Evolutionary conservation across 2,888 invertebrate species (phyloP), one percentile per base, ranked within the genome.

Genomic region (Spodoptera littoralis): DNA sequence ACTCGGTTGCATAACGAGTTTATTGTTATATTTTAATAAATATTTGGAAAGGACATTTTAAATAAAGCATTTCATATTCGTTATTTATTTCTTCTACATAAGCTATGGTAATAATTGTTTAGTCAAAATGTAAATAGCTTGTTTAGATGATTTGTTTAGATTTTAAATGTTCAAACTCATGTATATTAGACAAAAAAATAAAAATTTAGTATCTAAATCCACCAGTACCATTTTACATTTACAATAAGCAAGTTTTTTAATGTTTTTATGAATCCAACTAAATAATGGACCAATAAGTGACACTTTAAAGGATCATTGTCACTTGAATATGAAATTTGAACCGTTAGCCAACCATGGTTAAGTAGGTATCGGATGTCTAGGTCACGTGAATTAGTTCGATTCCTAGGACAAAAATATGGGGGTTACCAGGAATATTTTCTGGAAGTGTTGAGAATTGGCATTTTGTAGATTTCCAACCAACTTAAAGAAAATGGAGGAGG

Each of bases 61-160:
- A 91, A 90, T 90, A 82, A 88, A 92, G 93, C 92, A 94, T 94
- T 94, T 93, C 92, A 93, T 93, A 92, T 92, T 93, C 90, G 92
- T 93, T 93, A 93, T 93, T 94, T 94, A 93, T 93, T 93, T 90
- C 88, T 90, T 92, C 88, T 91, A 88, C 84, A 87, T 92, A 91
- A 91, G 90, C 89, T 88, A 88, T 91, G 92, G 93, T 91, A 90
- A 84, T 92, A 92, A 92, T 92, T 91, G 89, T 91, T 93, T 93
- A 92, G 92, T 92, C 92, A 90, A 90, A 91, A 90, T 91, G 94
- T 94, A 94, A 92, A 94, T 94, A 94, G 89, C 90, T 91, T 90
- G 90, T 93, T 92, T 93, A 93, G 91, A 92, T 84, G 89, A 88
- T 93, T 93, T 92, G 92, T 93, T 91, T 92, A 93, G 92, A 87